These are phyloP conservation scores for Palythoa grandiflora DNA, from an alignment of 92 coral and sea anemone species.

Conservation along the genomic window DNA sequence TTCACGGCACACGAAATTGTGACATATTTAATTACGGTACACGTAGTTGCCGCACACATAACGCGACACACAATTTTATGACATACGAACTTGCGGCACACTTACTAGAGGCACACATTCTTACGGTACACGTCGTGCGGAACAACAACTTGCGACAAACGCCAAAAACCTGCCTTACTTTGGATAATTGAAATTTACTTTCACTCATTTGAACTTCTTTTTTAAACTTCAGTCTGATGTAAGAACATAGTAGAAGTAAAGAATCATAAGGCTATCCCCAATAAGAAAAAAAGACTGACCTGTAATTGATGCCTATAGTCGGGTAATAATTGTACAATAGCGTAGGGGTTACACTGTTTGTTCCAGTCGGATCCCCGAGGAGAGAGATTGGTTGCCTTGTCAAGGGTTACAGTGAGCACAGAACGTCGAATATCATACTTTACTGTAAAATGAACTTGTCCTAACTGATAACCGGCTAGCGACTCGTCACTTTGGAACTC, in stretches of 20 bases:
- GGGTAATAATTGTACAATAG: constrained; percentile 82
- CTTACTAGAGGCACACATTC: no score
- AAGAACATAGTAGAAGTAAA: not conserved
- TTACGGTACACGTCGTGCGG: no score
- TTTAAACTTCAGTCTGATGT: not conserved
- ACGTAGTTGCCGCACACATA: no score
- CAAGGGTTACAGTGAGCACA: constrained; percentile 71
- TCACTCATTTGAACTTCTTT: not conserved
- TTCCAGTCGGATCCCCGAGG: constrained; percentile 65
- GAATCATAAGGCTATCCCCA: no score
- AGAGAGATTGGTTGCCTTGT: constrained; percentile 75
- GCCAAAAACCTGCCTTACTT: no score
- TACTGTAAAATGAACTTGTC: constrained; percentile 81
- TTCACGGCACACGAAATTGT: no score
- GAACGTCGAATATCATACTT: constrained; percentile 78
- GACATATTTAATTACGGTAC: no score
- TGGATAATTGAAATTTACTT: no score
- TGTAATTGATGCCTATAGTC: constrained; percentile 93
- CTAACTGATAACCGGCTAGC: constrained; percentile 60
- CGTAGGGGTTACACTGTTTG: constrained; percentile 89
- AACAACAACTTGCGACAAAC: no score
- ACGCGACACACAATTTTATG: no score
- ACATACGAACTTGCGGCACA: no score
- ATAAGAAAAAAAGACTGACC: not conserved
- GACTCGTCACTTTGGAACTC: constrained; percentile 41